Evolutionary conservation across 2,113 vertebrate species (phyloP), one percentile per base, ranked within the genome.

Genomic region (Herpailurus yagouaroundi): DNA sequence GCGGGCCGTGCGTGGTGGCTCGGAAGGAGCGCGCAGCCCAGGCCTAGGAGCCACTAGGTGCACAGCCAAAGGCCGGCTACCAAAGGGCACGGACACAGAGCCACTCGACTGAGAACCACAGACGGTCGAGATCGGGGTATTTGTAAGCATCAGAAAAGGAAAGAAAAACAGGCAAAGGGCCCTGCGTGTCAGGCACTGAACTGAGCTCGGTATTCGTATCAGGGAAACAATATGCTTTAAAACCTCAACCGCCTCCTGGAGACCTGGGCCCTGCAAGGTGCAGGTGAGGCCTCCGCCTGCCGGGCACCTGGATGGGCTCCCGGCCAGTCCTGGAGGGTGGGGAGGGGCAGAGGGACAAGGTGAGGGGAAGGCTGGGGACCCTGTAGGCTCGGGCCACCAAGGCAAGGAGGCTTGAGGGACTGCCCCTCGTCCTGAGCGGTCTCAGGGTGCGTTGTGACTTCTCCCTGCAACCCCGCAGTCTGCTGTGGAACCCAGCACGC

Each of bases 11-110:
- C 23, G 15, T 41, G 23, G 5, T 9, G 19, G 38, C 16, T 25
- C 3, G 7, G 4, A 5, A 3, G 29, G 71, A 36, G 83, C 7
- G 16, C 27, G 3, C 0, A 36, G 38, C 16, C 55, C 48, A 7
- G 45, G 66, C n/a, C 76, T 10, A 27, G 38, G 13, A 48, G 21
- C 64, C 3, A 12, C 48, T 16, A 14, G 41, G 1, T 21, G n/a
- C 76, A 31, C 33, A 14, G 13, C 73, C 36, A 48, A 19, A 9
- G 12, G 77, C 1, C 1, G 21, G 66, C 36, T 16, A 1, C 1
- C 0, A 4, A 31, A 64, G 41, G 81, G 23, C 5, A 11, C 15
- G 3, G 31, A 33, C 29, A n/a, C 18, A 16, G 10, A 21, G 6
- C 13, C 16, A 18, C 27, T 7, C 10, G n/a, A 23, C 3, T 36